Base-by-base conservation (phyloP, 2,113 vertebrate species). In the Cygnus atratus region DNA sequence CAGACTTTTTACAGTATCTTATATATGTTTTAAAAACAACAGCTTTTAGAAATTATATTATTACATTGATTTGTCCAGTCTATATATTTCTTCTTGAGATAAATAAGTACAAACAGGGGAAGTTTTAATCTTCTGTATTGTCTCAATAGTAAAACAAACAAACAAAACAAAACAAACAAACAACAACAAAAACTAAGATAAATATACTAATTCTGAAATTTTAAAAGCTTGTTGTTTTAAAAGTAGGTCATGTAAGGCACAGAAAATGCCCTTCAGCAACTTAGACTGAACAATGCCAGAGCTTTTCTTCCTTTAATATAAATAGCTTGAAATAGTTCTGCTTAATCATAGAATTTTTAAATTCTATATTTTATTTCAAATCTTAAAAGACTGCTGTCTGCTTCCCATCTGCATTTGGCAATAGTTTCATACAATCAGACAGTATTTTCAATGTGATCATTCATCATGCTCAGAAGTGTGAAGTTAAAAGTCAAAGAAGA, bases 171-270 rank as follows among this genome's bases (percentile, higher is more conserved):
- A 48, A 48, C 46, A 48, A 48, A 48, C 20, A 10, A 46, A 48
- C 46, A 48, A 20, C 44, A 48, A 22, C 46, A 48, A 76, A n/a
- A 61, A 48, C 18, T 84, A 73, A 71, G 61, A 93, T 55, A 79
- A 88, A 76, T 59, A 43, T 89, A 59, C 17, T 65, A 39, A 67
- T 87, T 90, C 66, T 78, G 74, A 87, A 62, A 73, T 65, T 88
- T 74, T 79, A 78, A 87, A 84, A 35, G 37, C 28, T 52, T 74
- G 62, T 68, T 62, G 58, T 75, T 95, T 86, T 61, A 78, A 91
- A 94, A 94, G 72, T 93, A 90, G 91, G 92, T 93, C 89, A 94
- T 73, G 11, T 58, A 87, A 79, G 52, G 58, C 71, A 70, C 44
- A 91, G 48, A 92, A 84, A 91, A 86, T 87, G 55, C 54, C 70